phyloP scores from a whole-genome alignment of 2,797 vertebrate genomes.

The Chelmon rostratus region DNA sequence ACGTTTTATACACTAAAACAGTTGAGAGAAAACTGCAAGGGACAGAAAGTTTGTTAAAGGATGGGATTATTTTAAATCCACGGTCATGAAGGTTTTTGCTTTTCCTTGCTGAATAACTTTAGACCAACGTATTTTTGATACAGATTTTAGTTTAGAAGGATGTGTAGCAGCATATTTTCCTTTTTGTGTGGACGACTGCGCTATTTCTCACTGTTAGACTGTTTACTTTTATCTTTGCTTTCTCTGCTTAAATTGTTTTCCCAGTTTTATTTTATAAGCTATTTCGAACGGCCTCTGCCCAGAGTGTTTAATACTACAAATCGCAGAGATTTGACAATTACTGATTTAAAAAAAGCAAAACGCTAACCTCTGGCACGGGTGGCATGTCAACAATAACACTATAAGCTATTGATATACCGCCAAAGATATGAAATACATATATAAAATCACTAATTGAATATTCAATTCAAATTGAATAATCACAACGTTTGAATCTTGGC shows the following conservation, averaged over 20 bases:
- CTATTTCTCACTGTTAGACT: conserved; percentile 17
- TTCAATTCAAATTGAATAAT: too few species aligned
- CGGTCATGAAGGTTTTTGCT: conserved; percentile 20
- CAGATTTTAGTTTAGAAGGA: conserved; percentile 33
- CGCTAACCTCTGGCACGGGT: neutral
- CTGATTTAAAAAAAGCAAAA: conserved; percentile 6
- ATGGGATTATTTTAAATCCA: conserved; percentile 46
- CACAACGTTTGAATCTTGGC: too few species aligned
- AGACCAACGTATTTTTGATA: conserved; percentile 59
- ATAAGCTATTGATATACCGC: conserved; percentile 53
- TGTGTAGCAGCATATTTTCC: conserved; percentile 30
- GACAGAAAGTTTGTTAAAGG: conserved; percentile 22
- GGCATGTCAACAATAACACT: conserved; percentile 54
- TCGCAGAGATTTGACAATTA: conserved; percentile 18
- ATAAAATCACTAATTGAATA: conserved; percentile 13
- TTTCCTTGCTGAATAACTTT: conserved; percentile 26
- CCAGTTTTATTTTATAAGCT: conserved; percentile 50
- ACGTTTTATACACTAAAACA: conserved; percentile 62
- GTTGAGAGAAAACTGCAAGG: conserved; percentile 4
- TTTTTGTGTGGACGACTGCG: conserved; percentile 29
- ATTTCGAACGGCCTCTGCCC: conserved; percentile 31
- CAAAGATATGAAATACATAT: conserved; percentile 62
- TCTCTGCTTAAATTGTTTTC: conserved; percentile 19
- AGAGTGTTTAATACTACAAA: conserved; percentile 25
- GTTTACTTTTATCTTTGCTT: conserved; percentile 26